Percentiles rank a stretch among this genome's conserved stretches.
Evolutionary conservation across 2,888 invertebrate genomes (phyloP).

Genomic region (Macaria liturata): DNA sequence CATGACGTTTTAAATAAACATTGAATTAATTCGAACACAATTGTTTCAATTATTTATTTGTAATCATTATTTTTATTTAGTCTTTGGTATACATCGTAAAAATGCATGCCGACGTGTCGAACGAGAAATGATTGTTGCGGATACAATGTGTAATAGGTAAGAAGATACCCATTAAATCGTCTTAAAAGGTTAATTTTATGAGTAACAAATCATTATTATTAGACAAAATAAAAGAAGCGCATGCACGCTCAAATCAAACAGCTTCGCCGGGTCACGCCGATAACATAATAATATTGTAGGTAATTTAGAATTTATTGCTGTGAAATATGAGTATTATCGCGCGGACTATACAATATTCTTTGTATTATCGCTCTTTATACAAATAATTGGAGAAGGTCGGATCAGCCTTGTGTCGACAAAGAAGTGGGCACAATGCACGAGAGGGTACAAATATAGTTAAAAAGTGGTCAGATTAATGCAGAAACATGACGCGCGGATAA

Average conservation of each 20-base stretch:
- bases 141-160: too few relatives aligned
- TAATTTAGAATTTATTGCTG: slow-evolving; percentile 37
- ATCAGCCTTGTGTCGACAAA: slow-evolving; percentile 41
- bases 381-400: slow-evolving; percentile 37
- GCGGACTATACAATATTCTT: slow-evolving; percentile 9
- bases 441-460: slow-evolving; percentile 27
- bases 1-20: slow-evolving; percentile 80
- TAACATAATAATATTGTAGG: slow-evolving; percentile 33
- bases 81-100: too few relatives aligned
- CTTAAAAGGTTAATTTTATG: slow-evolving; percentile 9
- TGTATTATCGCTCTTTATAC: slow-evolving; percentile 21
- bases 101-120: too few relatives aligned
- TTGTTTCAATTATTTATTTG: too few relatives aligned
- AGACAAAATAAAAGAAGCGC: slow-evolving; percentile 20
- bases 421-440: slow-evolving; percentile 31
- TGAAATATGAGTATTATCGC: slow-evolving; percentile 35
- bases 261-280: slow-evolving; percentile 31
- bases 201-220: not conserved
- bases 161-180: too few relatives aligned
- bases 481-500: slow-evolving; percentile 24
- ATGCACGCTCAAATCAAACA: slow-evolving; percentile 25
- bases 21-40: slow-evolving; percentile 60
- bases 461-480: slow-evolving; percentile 26
- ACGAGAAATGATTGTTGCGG: too few relatives aligned
- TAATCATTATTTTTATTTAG: too few relatives aligned